These are phyloP conservation scores for Melospiza georgiana DNA, from an alignment of 2,113 vertebrate genomes.

Conservation along the genomic window DNA sequence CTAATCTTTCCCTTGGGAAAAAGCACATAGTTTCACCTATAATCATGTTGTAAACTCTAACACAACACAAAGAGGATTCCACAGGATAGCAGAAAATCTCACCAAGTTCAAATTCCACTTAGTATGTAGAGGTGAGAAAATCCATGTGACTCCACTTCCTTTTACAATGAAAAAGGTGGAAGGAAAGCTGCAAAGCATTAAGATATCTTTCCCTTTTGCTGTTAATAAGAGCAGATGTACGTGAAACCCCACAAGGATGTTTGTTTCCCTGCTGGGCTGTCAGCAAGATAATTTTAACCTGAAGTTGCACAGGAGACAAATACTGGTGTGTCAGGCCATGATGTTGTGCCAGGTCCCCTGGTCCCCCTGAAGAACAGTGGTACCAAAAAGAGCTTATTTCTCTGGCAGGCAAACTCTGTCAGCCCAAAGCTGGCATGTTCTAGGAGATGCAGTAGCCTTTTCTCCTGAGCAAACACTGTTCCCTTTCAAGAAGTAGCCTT, in stretches of 20 bases:
- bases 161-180: background rate
- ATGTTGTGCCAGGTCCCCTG: background rate
- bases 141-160: background rate
- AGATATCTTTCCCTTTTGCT: background rate
- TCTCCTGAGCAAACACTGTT: background rate
- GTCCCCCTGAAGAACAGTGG: background rate
- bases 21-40: background rate
- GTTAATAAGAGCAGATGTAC: background rate
- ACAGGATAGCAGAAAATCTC: background rate
- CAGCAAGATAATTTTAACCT: background rate
- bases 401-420: background rate
- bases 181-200: background rate
- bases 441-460: background rate
- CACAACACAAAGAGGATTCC: background rate
- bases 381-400: background rate
- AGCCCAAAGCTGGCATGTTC: background rate
- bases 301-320: background rate
- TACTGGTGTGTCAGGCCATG: fast-evolving
- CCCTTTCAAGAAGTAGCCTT: background rate
- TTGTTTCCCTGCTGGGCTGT: background rate
- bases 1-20: background rate
- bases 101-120: background rate
- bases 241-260: background rate
- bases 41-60: background rate
- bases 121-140: background rate